Base-by-base conservation (phyloP, 2,113 vertebrate species). In the Sceloporus undulatus region DNA sequence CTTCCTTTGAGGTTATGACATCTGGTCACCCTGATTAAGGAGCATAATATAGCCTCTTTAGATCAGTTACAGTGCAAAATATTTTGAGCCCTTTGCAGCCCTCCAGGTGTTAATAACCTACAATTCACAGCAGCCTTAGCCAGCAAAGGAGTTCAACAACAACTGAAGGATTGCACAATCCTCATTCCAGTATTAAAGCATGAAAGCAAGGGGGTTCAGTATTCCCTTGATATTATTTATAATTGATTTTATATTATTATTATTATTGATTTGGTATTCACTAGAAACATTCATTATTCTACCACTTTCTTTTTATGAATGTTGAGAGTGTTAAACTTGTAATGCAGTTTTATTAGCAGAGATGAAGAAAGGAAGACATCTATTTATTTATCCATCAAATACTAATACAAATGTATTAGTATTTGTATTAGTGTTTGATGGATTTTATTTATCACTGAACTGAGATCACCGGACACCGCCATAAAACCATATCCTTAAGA, bases 271-370 rank as follows among this genome's bases (percentile, higher is more conserved):
- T 54, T 79, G 40, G 27, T 14, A 68, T 71, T 73, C 38, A 34
- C 40, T 1, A 9, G 77, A 14, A 81, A 9, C 59, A 18, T 38
- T 83, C 76, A 91, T 89, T 86, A 90, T 83, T 91, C 85, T 90
- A 65, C 77, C 3, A 90, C 76, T 70, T 75, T 77, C 79, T 77
- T 82, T 71, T 52, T 86, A 76, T 5, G 70, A 88, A 75, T 73
- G 5, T 38, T 25, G 27, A 38, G 83, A 85, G 78, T 80, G 56
- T 62, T 90, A 91, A 89, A 27, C 66, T 90, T 70, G 54, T 84
- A 91, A n/a, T 87, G 29, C 87, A 89, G 14, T 89, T 92, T 84
- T 86, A 92, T 75, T 56, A 91, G 79, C 89, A 68, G 76, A 91
- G 88, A 82, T 74, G 92, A 88, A 48, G 88, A 86, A 88, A 76